These are phyloP conservation scores for Phaenicophaeus curvirostris DNA, from an alignment of 2,797 vertebrate species.

Conservation along the genomic window DNA sequence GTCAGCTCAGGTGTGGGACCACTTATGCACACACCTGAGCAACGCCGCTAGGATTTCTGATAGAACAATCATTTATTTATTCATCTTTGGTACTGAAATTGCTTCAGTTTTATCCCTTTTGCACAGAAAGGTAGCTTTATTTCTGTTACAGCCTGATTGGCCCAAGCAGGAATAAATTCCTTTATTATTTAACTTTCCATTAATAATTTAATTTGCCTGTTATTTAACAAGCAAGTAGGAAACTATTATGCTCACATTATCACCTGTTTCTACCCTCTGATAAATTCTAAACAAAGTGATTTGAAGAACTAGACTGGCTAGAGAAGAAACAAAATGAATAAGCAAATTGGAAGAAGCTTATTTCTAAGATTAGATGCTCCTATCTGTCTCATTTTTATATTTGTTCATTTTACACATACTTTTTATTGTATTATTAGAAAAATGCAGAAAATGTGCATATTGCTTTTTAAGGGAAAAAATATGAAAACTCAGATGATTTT, in stretches of 20 bases:
- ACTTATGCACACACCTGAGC: accelerated
- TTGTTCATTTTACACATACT: background rate
- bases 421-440: slow-evolving; percentile 1
- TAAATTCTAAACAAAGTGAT: background rate
- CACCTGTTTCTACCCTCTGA: background rate
- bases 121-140: background rate
- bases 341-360: background rate
- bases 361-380: background rate
- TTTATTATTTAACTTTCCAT: background rate
- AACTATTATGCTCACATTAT: background rate
- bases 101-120: background rate
- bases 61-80: background rate
- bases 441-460: background rate
- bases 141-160: background rate
- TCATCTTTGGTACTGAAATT: background rate
- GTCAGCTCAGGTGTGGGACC: background rate
- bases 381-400: background rate
- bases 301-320: background rate
- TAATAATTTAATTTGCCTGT: background rate
- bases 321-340: background rate
- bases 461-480: background rate
- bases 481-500: background rate
- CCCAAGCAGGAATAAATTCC: background rate
- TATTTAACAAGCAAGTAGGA: background rate
- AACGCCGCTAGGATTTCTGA: background rate